Percentiles rank a stretch among this genome's conserved stretches.
These are phyloP conservation scores for Cryptocephalus primarius DNA, from an alignment of 2,888 invertebrate species.

Conservation along the genomic window DNA sequence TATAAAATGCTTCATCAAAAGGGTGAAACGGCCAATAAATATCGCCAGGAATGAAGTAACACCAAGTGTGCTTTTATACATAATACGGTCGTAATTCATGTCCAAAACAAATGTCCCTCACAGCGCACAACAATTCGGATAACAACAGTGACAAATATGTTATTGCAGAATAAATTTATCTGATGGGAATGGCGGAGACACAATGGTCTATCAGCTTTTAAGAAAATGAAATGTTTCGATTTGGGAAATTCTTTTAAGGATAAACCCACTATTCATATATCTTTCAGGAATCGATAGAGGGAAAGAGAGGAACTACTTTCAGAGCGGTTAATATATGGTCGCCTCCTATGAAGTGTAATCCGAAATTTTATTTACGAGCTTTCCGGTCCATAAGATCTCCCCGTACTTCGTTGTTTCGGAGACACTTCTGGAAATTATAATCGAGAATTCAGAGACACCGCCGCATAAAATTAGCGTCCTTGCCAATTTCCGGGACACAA, in stretches of 20 bases:
- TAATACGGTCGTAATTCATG: background rate
- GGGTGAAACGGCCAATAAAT: no score
- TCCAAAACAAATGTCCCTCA: background rate
- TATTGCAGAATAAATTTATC: background rate
- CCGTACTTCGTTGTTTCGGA: no score
- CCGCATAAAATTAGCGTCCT: no score
- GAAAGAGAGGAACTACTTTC: no score
- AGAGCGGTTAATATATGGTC: no score
- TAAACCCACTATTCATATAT: background rate
- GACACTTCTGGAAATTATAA: no score
- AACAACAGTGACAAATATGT: background rate
- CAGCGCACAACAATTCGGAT: background rate
- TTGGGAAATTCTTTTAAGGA: background rate
- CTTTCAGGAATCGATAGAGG: background rate
- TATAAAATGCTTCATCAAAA: no score
- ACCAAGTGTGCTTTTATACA: background rate
- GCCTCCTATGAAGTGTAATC: no score
- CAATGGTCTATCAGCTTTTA: background rate
- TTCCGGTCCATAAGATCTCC: no score
- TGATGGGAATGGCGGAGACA: background rate
- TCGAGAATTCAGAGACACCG: no score
- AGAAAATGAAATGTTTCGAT: background rate
- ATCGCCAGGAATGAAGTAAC: background rate
- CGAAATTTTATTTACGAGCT: no score
- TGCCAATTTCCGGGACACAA: no score